A percentile compares a stretch with the other conserved stretches of the same genome.
Evolutionary conservation across 1,140 invertebrate genomes (phyloP).

Genomic region (Cyclina sinensis): DNA sequence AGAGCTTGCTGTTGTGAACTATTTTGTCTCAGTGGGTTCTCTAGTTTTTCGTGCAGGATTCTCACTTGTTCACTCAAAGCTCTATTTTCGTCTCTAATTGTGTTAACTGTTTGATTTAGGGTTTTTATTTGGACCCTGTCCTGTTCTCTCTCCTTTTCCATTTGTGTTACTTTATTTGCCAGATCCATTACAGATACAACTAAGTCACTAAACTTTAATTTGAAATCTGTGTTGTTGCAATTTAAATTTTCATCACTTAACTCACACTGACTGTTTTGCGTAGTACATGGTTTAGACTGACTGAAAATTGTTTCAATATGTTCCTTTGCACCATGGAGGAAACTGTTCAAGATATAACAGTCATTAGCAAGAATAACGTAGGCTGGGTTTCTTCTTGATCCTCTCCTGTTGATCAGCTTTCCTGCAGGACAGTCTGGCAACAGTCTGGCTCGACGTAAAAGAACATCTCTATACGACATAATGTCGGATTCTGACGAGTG

Average conservation of each 20-base stretch:
- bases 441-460: neutral
- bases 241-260: neutral
- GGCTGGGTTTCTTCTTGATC: slow-evolving; percentile 5
- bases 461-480: slow-evolving; percentile 17
- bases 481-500: neutral
- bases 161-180: neutral
- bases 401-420: neutral
- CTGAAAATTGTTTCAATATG: slow-evolving; percentile 9
- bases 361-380: neutral
- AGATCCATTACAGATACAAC: neutral
- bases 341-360: neutral
- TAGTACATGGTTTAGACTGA: neutral
- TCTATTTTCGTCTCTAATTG: neutral
- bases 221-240: neutral
- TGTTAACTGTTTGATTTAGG: neutral
- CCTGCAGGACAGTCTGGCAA: neutral
- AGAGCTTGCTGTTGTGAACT: neutral
- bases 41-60: neutral
- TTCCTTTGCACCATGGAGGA: neutral
- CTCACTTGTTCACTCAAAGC: neutral
- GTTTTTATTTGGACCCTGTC: neutral
- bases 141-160: neutral
- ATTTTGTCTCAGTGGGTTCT: neutral
- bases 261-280: neutral
- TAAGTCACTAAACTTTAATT: neutral